Percentiles rank a stretch among this genome's conserved stretches.
Evolutionary conservation across 1,140 invertebrate species (phyloP).

Genomic region (Drosophila kikkawai): DNA sequence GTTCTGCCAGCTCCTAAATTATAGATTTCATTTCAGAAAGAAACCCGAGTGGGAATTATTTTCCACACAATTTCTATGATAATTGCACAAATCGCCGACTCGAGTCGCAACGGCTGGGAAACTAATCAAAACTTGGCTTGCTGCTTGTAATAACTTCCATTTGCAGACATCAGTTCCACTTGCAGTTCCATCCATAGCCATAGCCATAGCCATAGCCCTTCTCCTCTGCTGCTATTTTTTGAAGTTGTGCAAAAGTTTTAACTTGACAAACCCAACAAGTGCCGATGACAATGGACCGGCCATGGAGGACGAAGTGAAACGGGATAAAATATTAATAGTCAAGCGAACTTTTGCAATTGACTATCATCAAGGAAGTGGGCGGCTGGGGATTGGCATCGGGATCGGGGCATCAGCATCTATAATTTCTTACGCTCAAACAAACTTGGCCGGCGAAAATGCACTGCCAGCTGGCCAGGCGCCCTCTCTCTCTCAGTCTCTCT

Average conservation of each 20-base stretch:
- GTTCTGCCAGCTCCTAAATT: conserved; percentile 6
- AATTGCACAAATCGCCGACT: conserved; percentile 46
- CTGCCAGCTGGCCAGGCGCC: conserved; percentile 31
- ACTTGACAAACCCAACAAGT: conserved; percentile 72
- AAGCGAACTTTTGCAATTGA: conserved; percentile 72
- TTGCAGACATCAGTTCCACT: conserved; percentile 57
- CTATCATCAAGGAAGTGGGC: conserved; percentile 67
- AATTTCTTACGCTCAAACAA: conserved; percentile 76
- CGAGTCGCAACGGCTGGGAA: conserved; percentile 36
- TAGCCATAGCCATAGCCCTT: neutral
- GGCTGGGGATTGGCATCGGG: conserved; percentile 23
- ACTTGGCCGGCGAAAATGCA: conserved; percentile 64
- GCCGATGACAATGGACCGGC: conserved; percentile 68
- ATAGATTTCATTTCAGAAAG: conserved; percentile 12
- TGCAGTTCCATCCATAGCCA: conserved; percentile 1
- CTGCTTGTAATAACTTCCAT: conserved; percentile 57
- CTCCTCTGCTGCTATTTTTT: conserved; percentile 34
- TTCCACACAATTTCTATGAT: conserved; percentile 50
- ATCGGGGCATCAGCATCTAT: conserved; percentile 71
- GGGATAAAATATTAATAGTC: conserved; percentile 83
- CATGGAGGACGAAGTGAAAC: conserved; percentile 61
- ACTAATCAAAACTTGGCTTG: conserved; percentile 63
- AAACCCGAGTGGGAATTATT: conserved; percentile 1
- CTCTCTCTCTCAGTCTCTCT: neutral
- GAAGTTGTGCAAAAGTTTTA: conserved; percentile 55